Base-by-base conservation (phyloP, 2,888 invertebrate genomes). In the Tenthredo mesomela region DNA sequence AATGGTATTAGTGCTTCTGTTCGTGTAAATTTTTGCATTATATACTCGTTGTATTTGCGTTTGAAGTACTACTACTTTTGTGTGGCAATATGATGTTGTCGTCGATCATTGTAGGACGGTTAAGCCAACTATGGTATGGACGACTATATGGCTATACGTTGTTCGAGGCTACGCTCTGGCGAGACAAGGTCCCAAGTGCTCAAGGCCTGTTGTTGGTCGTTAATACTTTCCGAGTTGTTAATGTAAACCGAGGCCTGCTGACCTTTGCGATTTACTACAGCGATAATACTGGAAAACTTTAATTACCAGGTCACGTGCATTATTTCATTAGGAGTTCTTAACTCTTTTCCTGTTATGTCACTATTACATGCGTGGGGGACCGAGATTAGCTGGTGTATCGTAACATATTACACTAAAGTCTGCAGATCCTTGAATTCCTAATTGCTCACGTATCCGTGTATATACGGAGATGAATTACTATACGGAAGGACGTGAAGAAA, bases 171-270 rank as follows among this genome's bases (percentile, higher is more conserved):
- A 33, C 33, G 29, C 77, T 77, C 47, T n/a, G 80, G 80, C 61
- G 18, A 80, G 61, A 80, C 80, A 80, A 61, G 80, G 80, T 80
- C 58, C 21, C 33, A 12, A 25, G n/a, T 61, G 40, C 5, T 21
- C 80, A 80, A 80, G 80, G 80, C 10, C 61, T 80, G 61, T 80
- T 80, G 21, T 33, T 80, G n/a, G 80, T 58, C 78, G 78, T 80
- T 58, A 80, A 80, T 80, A 80, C 78, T 37, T 21, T 1, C 37
- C 61, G n/a, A 61, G 78, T 80, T 80, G 80, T 58, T 61, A 80
- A 80, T 80, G 61, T 47, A 70, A 18, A 29, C 67, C 82, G 43
- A 67, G 47, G 47, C 43, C 67, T 29, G 70, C 47, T 33, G 47
- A 82, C 82, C 82, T 70, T 82, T 47, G 18, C 47, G 67, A 82